phyloP scores from a whole-genome alignment of 2,888 invertebrate genomes.

The Coleophora flavipennella region DNA sequence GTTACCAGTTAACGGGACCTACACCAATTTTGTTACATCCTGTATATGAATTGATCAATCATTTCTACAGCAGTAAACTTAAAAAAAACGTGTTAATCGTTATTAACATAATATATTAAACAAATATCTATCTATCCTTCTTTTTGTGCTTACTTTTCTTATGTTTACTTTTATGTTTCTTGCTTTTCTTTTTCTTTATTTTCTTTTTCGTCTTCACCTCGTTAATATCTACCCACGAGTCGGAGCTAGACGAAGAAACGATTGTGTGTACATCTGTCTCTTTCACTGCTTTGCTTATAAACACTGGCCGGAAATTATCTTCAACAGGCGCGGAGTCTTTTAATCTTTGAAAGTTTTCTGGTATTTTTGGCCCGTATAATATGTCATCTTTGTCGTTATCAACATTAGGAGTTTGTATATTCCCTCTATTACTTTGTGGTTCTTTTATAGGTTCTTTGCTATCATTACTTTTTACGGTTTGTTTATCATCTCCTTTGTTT shows the following conservation, averaged over 20 bases:
- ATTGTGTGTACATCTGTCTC: constrained; percentile 23
- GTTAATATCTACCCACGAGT: constrained; percentile 67
- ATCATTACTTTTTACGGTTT: constrained; percentile 8
- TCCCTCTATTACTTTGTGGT: constrained; percentile 7
- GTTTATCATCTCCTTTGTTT: constrained; percentile 3
- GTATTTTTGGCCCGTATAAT: constrained; percentile 75
- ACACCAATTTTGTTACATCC: too few relatives aligned
- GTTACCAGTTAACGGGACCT: too few relatives aligned
- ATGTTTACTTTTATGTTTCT: constrained; percentile 56
- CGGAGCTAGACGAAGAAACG: constrained; percentile 47
- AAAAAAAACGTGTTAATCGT: too few relatives aligned
- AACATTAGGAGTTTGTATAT: constrained; percentile 4
- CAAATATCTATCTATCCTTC: constrained; percentile 34
- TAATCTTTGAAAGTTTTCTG: constrained; percentile 51
- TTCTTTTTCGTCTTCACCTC: constrained; percentile 46
- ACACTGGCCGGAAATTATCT: constrained; percentile 26
- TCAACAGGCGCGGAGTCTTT: constrained; percentile 16
- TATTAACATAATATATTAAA: neutral
- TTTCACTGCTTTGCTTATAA: constrained; percentile 24
- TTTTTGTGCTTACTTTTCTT: constrained; percentile 59
- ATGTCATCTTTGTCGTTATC: constrained; percentile 25
- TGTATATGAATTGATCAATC: too few relatives aligned
- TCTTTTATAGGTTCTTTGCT: constrained; percentile 9
- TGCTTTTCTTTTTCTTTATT: constrained; percentile 60
- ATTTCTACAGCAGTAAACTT: too few relatives aligned